Percentiles rank a stretch among this genome's conserved stretches.
Evolutionary conservation across 2,113 vertebrate species (phyloP).

Genomic region (Atlantisia rogersi): DNA sequence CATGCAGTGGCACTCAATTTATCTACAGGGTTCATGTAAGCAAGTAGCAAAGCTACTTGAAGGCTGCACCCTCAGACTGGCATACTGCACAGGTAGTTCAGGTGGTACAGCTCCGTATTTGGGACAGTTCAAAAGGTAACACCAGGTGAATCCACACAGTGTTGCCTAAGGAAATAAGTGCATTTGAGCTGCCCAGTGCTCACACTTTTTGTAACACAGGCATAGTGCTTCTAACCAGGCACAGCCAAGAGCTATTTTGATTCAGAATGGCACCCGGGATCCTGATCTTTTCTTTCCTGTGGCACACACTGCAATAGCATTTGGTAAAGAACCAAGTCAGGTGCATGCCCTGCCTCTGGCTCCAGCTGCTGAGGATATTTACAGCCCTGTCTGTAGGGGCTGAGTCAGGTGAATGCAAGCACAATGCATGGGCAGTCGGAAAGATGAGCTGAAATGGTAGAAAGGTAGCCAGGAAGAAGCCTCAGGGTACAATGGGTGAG

Average conservation of each 20-base stretch:
- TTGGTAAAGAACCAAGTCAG: neutral
- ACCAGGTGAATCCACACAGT: neutral
- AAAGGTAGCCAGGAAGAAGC: neutral
- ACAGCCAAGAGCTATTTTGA: neutral
- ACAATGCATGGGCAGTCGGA: neutral
- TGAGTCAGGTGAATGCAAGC: neutral
- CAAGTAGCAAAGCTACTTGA: conserved; percentile 13
- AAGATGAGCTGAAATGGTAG: neutral
- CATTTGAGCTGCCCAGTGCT: neutral
- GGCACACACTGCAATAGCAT: neutral
- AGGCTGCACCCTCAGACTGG: neutral
- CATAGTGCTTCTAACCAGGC: neutral
- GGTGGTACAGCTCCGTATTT: no score
- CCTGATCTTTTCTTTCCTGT: neutral
- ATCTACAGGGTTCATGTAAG: neutral
- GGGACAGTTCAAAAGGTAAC: neutral
- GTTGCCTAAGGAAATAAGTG: neutral
- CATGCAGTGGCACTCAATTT: neutral
- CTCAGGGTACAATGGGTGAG: neutral
- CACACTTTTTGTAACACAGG: neutral
- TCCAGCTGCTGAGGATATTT: neutral
- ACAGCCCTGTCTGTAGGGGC: neutral
- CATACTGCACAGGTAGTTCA: neutral
- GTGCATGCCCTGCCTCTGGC: neutral
- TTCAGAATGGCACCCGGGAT: neutral